These are phyloP conservation scores for Thymelicus sylvestris DNA, from an alignment of 2,888 invertebrate species.

Conservation along the genomic window DNA sequence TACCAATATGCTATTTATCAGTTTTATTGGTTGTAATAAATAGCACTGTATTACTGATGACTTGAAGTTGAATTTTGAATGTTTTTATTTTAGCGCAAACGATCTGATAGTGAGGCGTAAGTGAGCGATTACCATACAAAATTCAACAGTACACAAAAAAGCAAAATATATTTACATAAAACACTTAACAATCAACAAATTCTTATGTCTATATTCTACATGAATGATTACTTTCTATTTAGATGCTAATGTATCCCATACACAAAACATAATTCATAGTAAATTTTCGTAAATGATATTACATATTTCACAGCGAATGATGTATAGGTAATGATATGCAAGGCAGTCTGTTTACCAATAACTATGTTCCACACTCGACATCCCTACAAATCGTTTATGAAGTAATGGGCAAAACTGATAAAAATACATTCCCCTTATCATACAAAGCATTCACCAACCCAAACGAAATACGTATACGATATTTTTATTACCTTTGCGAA, in stretches of 20 bases:
- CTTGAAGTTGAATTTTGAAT: neutral
- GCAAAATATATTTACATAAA: neutral
- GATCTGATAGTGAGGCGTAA: neutral
- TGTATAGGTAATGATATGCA: neutral
- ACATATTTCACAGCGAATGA: neutral
- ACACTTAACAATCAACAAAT: neutral
- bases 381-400: neutral
- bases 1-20: too few species aligned
- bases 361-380: neutral
- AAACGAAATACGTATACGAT: constrained; percentile 18
- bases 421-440: neutral
- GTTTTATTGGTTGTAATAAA: neutral
- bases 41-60: neutral
- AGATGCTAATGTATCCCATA: neutral
- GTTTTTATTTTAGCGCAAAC: neutral
- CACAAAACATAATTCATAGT: neutral
- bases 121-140: neutral
- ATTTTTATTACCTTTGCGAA: constrained; percentile 25
- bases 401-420: neutral
- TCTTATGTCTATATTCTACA: neutral
- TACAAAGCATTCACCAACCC: constrained; percentile 23
- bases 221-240: neutral
- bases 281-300: neutral
- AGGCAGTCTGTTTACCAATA: neutral
- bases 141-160: neutral